Conservation (phyloP, 2,888 invertebrate genomes). For the Myathropa florea region DNA sequence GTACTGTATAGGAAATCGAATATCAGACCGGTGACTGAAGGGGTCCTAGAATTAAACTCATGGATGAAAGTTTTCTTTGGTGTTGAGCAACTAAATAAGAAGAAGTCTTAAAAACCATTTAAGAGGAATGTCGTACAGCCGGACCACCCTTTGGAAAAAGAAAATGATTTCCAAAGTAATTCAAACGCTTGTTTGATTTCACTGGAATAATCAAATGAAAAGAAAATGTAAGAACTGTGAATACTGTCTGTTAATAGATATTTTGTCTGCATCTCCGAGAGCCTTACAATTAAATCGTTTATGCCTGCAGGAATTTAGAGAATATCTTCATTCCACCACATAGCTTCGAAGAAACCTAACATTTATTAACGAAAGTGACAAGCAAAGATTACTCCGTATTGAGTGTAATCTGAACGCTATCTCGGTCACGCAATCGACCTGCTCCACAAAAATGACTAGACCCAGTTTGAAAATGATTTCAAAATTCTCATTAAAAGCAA, state of each 20-base stretch:
- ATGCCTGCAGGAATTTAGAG: background rate
- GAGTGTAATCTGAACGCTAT: slow-evolving; percentile 46
- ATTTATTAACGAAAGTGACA: slow-evolving; percentile 32
- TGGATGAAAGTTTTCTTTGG: no score
- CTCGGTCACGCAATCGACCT: slow-evolving; percentile 60
- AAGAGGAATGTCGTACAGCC: no score
- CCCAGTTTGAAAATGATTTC: slow-evolving; percentile 29
- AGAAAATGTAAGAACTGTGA: background rate
- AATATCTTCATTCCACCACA: background rate
- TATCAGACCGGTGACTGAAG: no score
- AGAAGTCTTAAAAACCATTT: no score
- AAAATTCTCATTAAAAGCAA: slow-evolving; percentile 66
- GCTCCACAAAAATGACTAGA: slow-evolving; percentile 46
- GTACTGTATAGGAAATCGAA: no score
- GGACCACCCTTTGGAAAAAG: background rate
- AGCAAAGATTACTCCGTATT: slow-evolving; percentile 25
- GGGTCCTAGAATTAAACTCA: no score
- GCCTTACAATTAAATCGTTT: background rate
- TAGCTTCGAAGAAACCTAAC: background rate
- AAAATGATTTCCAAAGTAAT: background rate
- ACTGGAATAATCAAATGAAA: background rate
- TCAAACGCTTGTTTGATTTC: no score
- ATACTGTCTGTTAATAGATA: background rate
- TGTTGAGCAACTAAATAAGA: no score
- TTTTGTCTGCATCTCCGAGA: background rate